Conservation (phyloP, 2,113 vertebrate genomes). For the Drymodes brunneopygia region DNA sequence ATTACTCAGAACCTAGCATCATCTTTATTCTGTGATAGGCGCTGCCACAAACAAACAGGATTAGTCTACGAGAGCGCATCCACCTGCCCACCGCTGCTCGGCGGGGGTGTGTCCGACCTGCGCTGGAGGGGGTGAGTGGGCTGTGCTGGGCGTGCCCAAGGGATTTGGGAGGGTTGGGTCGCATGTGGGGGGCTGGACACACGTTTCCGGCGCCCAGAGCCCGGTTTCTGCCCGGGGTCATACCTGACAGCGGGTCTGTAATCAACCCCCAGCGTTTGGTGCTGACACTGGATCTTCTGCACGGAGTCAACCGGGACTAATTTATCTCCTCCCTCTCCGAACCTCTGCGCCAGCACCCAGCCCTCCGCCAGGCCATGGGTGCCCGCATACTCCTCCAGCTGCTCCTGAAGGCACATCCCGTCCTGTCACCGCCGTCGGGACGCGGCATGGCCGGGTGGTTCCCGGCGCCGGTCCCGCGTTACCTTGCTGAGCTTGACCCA, state of each 20-base stretch:
- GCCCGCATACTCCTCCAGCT: slow-evolving; percentile 80
- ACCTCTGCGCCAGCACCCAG: slow-evolving; percentile 89
- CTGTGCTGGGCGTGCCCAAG: not conserved
- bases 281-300: slow-evolving; percentile 81
- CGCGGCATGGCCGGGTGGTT: fast-evolving
- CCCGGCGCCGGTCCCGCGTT: not conserved
- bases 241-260: slow-evolving; percentile 84
- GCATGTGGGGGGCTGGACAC: fast-evolving
- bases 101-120: not conserved
- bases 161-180: not conserved
- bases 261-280: slow-evolving; percentile 86
- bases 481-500: slow-evolving; percentile 94
- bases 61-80: fast-evolving
- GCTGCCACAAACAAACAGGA: not conserved
- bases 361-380: slow-evolving; percentile 81
- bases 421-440: not conserved
- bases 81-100: fast-evolving
- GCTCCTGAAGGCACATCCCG: slow-evolving; percentile 75
- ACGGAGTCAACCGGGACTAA: slow-evolving; percentile 87
- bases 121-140: fast-evolving
- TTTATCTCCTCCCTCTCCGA: slow-evolving; percentile 85
- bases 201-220: fast-evolving
- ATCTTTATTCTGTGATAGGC: not conserved
- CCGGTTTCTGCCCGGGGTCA: not conserved
- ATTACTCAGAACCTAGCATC: not conserved